Evolutionary conservation across 2,113 vertebrate genomes (phyloP).

Genomic region (Bufo bufo): DNA sequence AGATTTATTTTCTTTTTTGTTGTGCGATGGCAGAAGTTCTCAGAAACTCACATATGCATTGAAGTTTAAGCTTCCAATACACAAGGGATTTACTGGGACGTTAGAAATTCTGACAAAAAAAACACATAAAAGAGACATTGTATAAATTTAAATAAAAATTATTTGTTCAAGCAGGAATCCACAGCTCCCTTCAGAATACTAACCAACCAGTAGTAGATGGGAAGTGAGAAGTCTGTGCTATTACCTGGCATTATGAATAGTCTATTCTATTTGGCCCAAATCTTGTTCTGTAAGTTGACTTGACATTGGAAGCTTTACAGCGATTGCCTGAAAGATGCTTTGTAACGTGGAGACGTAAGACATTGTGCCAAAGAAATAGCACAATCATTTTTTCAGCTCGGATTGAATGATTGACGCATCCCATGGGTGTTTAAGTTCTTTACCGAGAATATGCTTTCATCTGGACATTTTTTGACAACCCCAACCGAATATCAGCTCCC

Average conservation of each 20-base stretch:
- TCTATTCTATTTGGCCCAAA: slow-evolving; percentile 4
- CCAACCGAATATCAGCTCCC: background rate
- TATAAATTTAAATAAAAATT: slow-evolving; percentile 22
- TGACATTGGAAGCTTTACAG: background rate
- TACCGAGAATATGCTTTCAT: slow-evolving; percentile 26
- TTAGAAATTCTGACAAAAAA: background rate
- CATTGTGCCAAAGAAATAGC: background rate
- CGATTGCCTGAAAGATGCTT: slow-evolving; percentile 3
- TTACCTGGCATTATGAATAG: background rate
- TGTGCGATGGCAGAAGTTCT: background rate
- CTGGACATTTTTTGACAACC: slow-evolving; percentile 4
- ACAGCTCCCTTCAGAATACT: background rate
- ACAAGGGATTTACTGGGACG: slow-evolving; percentile 8
- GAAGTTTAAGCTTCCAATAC: background rate
- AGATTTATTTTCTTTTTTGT: slow-evolving; percentile 19
- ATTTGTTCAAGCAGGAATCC: slow-evolving; percentile 5
- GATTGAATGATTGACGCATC: slow-evolving; percentile 24
- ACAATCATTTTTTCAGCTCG: slow-evolving; percentile 10
- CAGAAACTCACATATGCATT: slow-evolving; percentile 12
- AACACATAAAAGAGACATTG: slow-evolving; percentile 6
- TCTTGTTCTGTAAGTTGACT: slow-evolving; percentile 3
- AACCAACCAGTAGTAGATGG: background rate
- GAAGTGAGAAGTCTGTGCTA: background rate
- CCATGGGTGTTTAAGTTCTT: slow-evolving; percentile 12
- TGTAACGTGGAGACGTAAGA: background rate